A percentile compares a stretch with the other conserved stretches of the same genome.
These are phyloP conservation scores for Drosophila ananassae DNA, from an alignment of 1,140 invertebrate species.

Conservation along the genomic window DNA sequence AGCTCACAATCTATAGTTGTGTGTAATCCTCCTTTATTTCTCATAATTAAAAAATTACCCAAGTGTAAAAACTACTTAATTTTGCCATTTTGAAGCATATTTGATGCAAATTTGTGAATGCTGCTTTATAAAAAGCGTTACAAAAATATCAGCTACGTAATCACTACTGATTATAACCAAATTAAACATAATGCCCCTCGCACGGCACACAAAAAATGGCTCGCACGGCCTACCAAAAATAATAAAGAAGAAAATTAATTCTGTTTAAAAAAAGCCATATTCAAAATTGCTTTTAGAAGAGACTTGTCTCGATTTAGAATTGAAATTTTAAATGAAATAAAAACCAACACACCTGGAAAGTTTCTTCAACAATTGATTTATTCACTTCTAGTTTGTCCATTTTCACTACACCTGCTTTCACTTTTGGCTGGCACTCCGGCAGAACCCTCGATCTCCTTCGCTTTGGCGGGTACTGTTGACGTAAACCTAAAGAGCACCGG, in stretches of 20 bases:
- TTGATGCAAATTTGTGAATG: neutral
- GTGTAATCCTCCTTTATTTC: conserved; percentile 42
- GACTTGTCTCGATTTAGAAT: neutral
- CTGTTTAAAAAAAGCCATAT: neutral
- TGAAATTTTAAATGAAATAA: neutral
- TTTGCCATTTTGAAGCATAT: neutral
- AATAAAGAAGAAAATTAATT: neutral
- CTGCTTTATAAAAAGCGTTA: no score
- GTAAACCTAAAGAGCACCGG: conserved; percentile 91
- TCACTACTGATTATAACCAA: no score
- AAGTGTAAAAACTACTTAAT: neutral
- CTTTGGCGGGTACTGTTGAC: conserved; percentile 73
- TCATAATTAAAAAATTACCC: conserved; percentile 38
- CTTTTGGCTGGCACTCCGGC: conserved; percentile 44
- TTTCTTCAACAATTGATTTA: conserved; percentile 58
- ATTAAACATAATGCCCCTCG: no score
- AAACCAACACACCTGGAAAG: neutral
- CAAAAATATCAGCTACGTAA: no score
- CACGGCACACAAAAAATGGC: no score
- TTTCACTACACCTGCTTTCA: conserved; percentile 29
- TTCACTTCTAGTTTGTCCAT: conserved; percentile 21
- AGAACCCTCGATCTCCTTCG: conserved; percentile 61
- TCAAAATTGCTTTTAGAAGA: neutral
- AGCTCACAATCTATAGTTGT: conserved; percentile 32
- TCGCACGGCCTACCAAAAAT: no score